phyloP scores from a whole-genome alignment of 1,140 invertebrate species.

The Anoplophora glabripennis region DNA sequence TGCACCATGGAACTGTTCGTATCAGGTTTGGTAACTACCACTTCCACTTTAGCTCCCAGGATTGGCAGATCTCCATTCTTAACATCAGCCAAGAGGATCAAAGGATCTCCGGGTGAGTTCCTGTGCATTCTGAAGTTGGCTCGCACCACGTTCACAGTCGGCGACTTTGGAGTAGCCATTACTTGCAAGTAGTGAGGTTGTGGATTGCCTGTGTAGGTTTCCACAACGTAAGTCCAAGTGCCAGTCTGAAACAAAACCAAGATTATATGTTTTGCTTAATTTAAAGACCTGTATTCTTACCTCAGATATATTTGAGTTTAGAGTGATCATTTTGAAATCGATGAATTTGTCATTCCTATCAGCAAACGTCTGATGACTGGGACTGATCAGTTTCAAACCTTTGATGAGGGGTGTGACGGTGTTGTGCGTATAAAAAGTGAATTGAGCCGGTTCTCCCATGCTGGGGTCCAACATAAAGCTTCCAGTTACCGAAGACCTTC shows the following conservation, averaged over 20 bases:
- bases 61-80: slow-evolving; percentile 55
- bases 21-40: slow-evolving; percentile 48
- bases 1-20: slow-evolving; percentile 48
- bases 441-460: slow-evolving; percentile 51
- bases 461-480: slow-evolving; percentile 52
- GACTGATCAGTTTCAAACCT: slow-evolving; percentile 50
- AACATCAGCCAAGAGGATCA: slow-evolving; percentile 55
- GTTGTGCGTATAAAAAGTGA: slow-evolving; percentile 53
- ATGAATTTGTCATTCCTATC: slow-evolving; percentile 50
- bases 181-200: slow-evolving; percentile 59
- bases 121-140: slow-evolving; percentile 49
- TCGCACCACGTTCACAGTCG: slow-evolving; percentile 45
- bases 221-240: slow-evolving; percentile 58
- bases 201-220: slow-evolving; percentile 56
- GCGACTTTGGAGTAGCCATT: slow-evolving; percentile 49
- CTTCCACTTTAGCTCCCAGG: slow-evolving; percentile 54
- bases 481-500: slow-evolving; percentile 49
- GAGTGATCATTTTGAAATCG: slow-evolving; percentile 53
- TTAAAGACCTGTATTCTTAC: slow-evolving; percentile 32
- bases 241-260: slow-evolving; percentile 49
- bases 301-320: slow-evolving; percentile 54
- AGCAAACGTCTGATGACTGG: slow-evolving; percentile 49
- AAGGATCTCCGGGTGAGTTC: slow-evolving; percentile 41
- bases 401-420: slow-evolving; percentile 52
- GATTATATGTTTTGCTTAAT: neutral